phyloP scores from a whole-genome alignment of 2,888 invertebrate genomes.

The Pachycephus smyrnensis region DNA sequence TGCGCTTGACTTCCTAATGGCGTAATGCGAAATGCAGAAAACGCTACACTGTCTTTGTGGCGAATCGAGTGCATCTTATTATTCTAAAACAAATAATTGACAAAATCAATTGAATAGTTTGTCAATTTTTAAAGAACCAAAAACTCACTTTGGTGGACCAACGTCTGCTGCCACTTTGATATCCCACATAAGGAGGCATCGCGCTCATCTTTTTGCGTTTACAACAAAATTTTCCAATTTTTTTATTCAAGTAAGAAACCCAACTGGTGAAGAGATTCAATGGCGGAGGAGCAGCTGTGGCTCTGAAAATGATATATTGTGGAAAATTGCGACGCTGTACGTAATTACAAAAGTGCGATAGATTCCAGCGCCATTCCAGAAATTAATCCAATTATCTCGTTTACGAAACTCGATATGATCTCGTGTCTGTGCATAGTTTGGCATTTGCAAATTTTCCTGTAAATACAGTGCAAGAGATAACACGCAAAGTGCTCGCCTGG shows the following conservation, averaged over 20 bases:
- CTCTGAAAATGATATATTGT: conserved; percentile 53
- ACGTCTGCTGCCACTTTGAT: conserved; percentile 25
- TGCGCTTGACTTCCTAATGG: conserved; percentile 62
- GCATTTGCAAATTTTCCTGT: background rate
- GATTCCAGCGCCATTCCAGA: background rate
- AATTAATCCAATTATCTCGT: background rate
- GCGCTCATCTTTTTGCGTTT: conserved; percentile 29
- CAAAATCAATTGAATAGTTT: background rate
- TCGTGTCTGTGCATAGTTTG: background rate
- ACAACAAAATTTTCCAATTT: background rate
- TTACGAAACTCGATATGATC: background rate
- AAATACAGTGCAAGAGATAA: background rate
- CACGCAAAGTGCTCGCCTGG: background rate
- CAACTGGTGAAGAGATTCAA: conserved; percentile 76
- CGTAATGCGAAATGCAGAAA: conserved; percentile 53
- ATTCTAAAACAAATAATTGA: conserved; percentile 44
- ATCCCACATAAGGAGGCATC: conserved; percentile 41
- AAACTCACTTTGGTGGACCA: conserved; percentile 35
- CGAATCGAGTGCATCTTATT: conserved; percentile 58
- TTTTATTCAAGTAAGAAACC: conserved; percentile 66
- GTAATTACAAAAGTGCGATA: background rate
- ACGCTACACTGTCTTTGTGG: conserved; percentile 45
- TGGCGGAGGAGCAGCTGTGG: conserved; percentile 78
- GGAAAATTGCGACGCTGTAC: background rate
- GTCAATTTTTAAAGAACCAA: background rate